phyloP scores from a whole-genome alignment of 35 echinoderm and acorn worm species.

The Acanthaster planci region DNA sequence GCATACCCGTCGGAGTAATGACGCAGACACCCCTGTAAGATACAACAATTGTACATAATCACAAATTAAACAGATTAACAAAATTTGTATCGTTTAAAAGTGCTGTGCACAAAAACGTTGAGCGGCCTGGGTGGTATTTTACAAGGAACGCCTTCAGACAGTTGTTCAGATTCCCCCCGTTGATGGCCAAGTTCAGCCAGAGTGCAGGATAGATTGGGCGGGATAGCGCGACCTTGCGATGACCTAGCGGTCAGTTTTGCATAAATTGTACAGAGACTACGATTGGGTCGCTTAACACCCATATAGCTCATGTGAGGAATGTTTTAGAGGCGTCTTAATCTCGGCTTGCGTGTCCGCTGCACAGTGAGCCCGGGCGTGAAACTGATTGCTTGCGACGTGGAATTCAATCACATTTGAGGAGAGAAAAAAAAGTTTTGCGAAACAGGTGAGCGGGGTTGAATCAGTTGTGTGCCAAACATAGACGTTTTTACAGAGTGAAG shows the following conservation, averaged over 20 bases:
- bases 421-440: too few relatives aligned
- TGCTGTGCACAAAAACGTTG: background rate
- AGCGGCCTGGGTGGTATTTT: background rate
- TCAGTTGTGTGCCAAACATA: too few relatives aligned
- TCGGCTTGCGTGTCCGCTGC: too few relatives aligned
- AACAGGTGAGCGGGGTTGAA: too few relatives aligned
- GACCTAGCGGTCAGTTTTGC: constrained; percentile 30
- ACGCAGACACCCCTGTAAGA: too few relatives aligned
- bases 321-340: too few relatives aligned
- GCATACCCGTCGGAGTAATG: too few relatives aligned
- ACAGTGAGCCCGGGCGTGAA: background rate
- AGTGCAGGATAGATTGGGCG: background rate
- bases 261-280: background rate
- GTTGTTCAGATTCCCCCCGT: background rate
- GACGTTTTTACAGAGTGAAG: too few relatives aligned
- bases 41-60: too few relatives aligned
- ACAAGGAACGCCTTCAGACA: background rate
- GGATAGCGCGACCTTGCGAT: background rate
- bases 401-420: background rate
- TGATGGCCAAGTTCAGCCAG: background rate
- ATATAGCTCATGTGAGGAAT: too few relatives aligned
- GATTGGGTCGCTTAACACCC: background rate
- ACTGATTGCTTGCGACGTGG: background rate
- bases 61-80: too few relatives aligned
- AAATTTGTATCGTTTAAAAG: too few relatives aligned